Conservation (phyloP, 2,797 vertebrate genomes). For the Dryobates pubescens region DNA sequence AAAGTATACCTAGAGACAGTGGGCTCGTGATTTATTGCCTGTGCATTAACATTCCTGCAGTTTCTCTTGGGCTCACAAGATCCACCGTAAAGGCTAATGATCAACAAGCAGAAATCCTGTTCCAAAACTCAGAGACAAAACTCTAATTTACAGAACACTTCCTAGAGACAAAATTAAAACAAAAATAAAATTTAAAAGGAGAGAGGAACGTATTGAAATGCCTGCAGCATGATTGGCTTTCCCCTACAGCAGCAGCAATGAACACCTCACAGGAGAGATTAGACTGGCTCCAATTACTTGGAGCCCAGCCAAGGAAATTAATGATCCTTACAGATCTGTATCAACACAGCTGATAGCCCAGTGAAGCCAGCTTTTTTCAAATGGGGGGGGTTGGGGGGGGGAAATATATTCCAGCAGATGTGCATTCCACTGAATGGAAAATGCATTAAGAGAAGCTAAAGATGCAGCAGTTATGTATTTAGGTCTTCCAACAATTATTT, state of each 20-base stretch:
- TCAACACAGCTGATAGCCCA: neutral
- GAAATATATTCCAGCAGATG: neutral
- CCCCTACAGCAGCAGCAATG: neutral
- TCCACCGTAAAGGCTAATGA: neutral
- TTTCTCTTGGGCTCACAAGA: neutral
- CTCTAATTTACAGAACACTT: neutral
- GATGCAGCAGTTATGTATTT: neutral
- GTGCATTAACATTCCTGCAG: neutral
- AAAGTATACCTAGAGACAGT: neutral
- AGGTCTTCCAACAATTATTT: neutral
- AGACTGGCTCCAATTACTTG: neutral
- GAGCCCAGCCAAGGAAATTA: neutral
- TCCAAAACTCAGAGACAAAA: neutral
- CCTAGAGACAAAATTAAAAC: neutral
- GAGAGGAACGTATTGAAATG: neutral
- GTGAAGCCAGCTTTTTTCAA: neutral
- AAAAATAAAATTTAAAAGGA: neutral
- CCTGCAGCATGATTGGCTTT: neutral
- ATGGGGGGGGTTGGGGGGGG: neutral
- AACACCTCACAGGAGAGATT: slow-evolving; percentile 1
- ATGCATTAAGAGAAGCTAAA: neutral
- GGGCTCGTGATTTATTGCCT: neutral
- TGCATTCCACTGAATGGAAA: neutral
- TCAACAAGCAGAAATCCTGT: neutral
- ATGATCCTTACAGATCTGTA: neutral